Conservation (phyloP, 2,797 vertebrate genomes). For the Rallus crepitans region DNA sequence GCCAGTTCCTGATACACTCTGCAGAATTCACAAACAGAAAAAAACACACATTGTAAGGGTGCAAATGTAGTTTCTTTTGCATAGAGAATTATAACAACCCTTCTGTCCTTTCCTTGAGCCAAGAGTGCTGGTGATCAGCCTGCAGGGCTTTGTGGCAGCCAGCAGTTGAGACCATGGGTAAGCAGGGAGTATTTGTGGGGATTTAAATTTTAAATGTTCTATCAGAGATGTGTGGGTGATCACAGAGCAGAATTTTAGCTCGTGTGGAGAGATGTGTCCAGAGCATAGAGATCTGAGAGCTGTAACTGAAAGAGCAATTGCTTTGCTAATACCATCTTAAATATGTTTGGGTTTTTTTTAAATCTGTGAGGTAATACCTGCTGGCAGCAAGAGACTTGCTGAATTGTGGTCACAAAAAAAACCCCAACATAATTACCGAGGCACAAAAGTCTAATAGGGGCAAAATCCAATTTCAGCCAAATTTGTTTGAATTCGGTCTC, state of each 20-base stretch:
- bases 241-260: neutral
- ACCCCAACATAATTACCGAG: neutral
- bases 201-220: neutral
- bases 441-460: neutral
- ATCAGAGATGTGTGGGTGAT: neutral
- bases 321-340: neutral
- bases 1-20: slow-evolving; percentile 91
- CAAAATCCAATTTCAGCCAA: neutral
- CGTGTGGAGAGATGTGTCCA: neutral
- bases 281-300: neutral
- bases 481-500: neutral
- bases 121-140: neutral
- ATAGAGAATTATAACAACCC: neutral
- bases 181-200: neutral
- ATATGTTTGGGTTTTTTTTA: neutral
- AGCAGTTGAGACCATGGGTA: neutral
- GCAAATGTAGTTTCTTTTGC: neutral
- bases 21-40: slow-evolving; percentile 13
- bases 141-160: neutral
- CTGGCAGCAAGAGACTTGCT: neutral
- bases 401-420: neutral
- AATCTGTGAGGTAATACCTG: neutral
- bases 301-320: neutral
- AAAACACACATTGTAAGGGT: neutral
- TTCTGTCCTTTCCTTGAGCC: neutral